These are phyloP conservation scores for Drosophila auraria DNA, from an alignment of 1,140 invertebrate species.

Conservation along the genomic window DNA sequence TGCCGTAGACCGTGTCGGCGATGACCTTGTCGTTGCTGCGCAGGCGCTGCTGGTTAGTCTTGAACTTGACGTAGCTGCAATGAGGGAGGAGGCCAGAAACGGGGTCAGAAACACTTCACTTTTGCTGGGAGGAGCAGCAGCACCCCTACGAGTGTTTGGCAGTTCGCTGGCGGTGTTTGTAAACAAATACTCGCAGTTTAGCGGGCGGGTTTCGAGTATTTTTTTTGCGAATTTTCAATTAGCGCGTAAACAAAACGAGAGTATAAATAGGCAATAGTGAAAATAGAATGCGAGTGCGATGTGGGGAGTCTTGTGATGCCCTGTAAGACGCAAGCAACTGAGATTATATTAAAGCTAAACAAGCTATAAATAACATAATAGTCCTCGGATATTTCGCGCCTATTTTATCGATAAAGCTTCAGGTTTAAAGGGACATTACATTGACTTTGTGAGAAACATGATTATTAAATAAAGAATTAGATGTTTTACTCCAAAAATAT, in stretches of 20 bases:
- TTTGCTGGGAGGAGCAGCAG: neutral
- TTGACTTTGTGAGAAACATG: no score
- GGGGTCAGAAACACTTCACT: constrained; percentile 13
- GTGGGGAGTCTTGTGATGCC: constrained; percentile 1
- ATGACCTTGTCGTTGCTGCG: constrained; percentile 80
- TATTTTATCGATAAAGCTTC: no score
- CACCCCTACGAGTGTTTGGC: constrained; percentile 1
- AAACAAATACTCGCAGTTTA: constrained; percentile 46
- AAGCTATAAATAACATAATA: no score
- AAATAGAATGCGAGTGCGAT: constrained; percentile 7
- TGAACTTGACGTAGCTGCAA: constrained; percentile 83
- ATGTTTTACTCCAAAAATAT: no score
- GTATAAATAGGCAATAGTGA: constrained; percentile 36
- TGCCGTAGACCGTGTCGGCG: constrained; percentile 70
- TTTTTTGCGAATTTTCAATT: constrained; percentile 51
- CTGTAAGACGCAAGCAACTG: constrained; percentile 6
- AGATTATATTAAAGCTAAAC: no score
- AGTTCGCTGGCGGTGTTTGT: constrained; percentile 28
- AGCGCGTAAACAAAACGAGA: constrained; percentile 48
- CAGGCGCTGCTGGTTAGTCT: constrained; percentile 78
- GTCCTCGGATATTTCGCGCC: no score
- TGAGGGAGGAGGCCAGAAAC: neutral
- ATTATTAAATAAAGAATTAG: no score
- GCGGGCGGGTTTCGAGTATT: constrained; percentile 35
- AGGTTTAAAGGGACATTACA: no score